phyloP scores from a whole-genome alignment of 2,113 vertebrate genomes.

The Climacteris rufus region DNA sequence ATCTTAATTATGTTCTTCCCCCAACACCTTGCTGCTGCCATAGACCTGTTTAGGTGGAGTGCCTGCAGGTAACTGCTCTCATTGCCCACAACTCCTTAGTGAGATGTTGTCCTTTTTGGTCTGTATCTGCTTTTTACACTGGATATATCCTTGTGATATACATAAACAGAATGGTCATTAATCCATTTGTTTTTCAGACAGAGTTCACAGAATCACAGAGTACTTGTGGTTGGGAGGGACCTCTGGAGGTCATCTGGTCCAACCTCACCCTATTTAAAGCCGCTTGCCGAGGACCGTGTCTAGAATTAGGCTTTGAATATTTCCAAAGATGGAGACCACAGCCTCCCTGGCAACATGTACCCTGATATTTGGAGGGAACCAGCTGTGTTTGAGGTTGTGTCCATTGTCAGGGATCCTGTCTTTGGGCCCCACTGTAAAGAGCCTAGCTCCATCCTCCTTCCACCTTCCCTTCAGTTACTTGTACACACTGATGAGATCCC shows the following conservation, averaged over 20 bases:
- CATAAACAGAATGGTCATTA: neutral
- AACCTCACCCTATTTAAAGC: neutral
- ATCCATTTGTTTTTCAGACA: neutral
- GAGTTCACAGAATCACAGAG: neutral
- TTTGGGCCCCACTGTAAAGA: neutral
- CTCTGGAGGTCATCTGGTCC: neutral
- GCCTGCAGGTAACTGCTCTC: neutral
- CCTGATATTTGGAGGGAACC: neutral
- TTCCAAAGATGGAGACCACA: neutral
- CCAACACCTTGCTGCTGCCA: neutral
- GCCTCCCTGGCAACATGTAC: neutral
- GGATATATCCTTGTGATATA: neutral
- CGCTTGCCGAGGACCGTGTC: rapidly evolving
- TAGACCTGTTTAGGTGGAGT: neutral
- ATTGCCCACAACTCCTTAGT: neutral
- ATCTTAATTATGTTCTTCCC: neutral
- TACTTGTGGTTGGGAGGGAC: neutral
- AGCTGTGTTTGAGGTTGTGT: neutral
- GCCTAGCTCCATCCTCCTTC: neutral
- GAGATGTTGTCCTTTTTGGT: neutral
- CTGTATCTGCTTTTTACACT: neutral
- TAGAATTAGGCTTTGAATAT: neutral
- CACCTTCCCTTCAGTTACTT: neutral
- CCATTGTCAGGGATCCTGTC: rapidly evolving
- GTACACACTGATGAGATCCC: neutral